phyloP scores from a whole-genome alignment of 2,888 invertebrate species.

The Charanyca ferruginea region DNA sequence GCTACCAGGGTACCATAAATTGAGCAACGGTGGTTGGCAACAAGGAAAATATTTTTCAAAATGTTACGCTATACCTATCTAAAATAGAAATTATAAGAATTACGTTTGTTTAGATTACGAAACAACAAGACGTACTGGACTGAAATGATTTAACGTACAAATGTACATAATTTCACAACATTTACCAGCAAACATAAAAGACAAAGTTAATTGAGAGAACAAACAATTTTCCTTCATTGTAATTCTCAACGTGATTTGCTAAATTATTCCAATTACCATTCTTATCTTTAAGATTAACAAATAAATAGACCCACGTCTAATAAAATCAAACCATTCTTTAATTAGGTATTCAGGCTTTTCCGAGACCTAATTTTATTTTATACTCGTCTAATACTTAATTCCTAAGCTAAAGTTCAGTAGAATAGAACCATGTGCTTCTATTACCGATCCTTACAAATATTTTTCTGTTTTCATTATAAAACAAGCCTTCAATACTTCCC shows the following conservation, averaged over 20 bases:
- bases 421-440: background rate
- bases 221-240: background rate
- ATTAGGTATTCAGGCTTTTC: slow-evolving; percentile 15
- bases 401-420: background rate
- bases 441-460: slow-evolving; percentile 12
- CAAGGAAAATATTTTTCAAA: background rate
- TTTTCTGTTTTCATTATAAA: slow-evolving; percentile 3
- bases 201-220: background rate
- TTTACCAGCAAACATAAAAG: background rate
- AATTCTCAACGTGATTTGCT: background rate
- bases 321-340: slow-evolving; percentile 2
- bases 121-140: background rate
- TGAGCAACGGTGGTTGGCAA: background rate
- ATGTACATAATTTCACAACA: background rate
- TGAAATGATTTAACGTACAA: background rate
- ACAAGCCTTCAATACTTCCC: slow-evolving; percentile 14
- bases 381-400: background rate
- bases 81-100: background rate
- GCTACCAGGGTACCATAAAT: slow-evolving; percentile 19
- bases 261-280: background rate
- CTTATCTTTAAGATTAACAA: slow-evolving; percentile 1
- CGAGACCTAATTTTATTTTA: background rate
- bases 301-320: background rate
- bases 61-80: background rate
- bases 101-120: background rate